phyloP scores from a whole-genome alignment of 37 sponge, comb jelly and placozoan genomes.

The Oopsacas minuta region DNA sequence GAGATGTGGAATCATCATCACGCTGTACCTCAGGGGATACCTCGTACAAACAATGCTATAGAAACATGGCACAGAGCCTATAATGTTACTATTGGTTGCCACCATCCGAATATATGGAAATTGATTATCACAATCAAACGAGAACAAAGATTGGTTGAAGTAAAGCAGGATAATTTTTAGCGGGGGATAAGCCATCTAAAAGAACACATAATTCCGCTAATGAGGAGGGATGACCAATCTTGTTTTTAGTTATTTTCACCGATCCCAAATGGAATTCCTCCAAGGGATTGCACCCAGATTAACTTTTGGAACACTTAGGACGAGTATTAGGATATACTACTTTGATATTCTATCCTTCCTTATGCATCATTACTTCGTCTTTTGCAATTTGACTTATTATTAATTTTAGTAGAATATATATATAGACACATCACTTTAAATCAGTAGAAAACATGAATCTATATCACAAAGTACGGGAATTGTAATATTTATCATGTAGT shows the following conservation, averaged over 20 bases:
- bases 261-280: background rate
- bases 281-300: conserved; percentile 1
- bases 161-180: conserved; percentile 7
- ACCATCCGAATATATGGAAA: conserved; percentile 17
- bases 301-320: background rate
- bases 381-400: background rate
- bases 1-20: conserved; percentile 9
- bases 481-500: too few species aligned
- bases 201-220: background rate
- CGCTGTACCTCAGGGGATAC: background rate
- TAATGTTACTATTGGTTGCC: background rate
- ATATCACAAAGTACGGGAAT: too few species aligned
- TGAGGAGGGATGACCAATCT: too few species aligned
- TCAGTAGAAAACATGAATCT: too few species aligned
- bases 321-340: background rate
- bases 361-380: background rate
- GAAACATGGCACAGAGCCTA: conserved; percentile 15
- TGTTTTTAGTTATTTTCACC: background rate
- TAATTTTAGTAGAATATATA: background rate
- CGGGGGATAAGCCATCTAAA: conserved; percentile 5
- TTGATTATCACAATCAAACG: background rate
- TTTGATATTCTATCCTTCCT: background rate
- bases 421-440: too few species aligned
- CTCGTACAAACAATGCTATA: conserved; percentile 14
- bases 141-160: conserved; percentile 15